Evolutionary conservation across 2,797 vertebrate species (phyloP), one percentile per base, ranked within the genome.

Genomic region (Valencia hispanica): DNA sequence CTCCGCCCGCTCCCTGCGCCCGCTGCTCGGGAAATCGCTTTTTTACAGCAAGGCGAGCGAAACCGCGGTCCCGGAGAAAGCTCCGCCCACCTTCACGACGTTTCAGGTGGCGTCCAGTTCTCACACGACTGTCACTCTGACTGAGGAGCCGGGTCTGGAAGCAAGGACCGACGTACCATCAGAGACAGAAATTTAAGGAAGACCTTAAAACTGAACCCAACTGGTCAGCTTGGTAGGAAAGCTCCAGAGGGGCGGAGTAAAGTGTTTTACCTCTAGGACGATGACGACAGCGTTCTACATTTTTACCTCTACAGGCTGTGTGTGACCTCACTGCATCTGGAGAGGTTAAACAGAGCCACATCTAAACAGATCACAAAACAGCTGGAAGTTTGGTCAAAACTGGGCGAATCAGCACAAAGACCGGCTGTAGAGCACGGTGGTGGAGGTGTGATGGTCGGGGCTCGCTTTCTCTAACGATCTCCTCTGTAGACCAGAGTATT

Each of bases 21-120:
- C 96, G 0, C 87, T 97, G 65, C 84, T 98, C 78, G 75, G 92
- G 17, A 30, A 20, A 2, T 95, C 96, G 0, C 83, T 95, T 2
- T 81, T 84, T 17, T 88, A 78, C 47, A 78, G 47, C 81, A 71
- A 20, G 43, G 9, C 7, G 0, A 75, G 39, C n/a, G 47, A 2
- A 6, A 9, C 75, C 30, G 81, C 74, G 4, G 0, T 6, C 0
- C 41, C 71, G 12, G 75, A 82, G 20, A 69, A 73, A 70, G 10
- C 27, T 0, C 34, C 78, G 12, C 34, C 84, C 1, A 75, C 75
- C 12, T 75, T 83, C 4, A 70, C 75, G 17, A 85, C 81, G 7
- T 83, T 86, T 59, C 82, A 83, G 74, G 48, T 79, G 34, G 73
- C 68, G 41, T 84, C 80, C 6, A 45, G 74, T 30, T 20, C 48